Evolutionary conservation across 1,140 invertebrate genomes (phyloP), one percentile per base, ranked within the genome.

Genomic region (Eupristina koningsbergeri): DNA sequence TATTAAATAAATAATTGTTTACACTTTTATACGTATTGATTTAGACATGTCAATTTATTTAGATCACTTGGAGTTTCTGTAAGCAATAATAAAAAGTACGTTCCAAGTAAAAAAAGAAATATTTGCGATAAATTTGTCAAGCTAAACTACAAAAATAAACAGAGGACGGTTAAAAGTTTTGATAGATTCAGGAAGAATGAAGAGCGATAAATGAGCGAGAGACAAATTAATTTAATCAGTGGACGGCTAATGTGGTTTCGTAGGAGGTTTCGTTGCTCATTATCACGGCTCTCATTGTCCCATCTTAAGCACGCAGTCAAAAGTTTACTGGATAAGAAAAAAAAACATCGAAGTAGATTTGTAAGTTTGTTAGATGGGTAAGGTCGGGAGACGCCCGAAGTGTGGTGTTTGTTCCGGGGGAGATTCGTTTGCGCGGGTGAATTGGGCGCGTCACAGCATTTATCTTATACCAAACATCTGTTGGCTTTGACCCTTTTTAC

Each of bases 391-490:
- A 26, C n/a, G 22, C n/a, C n/a, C n/a, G n/a, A n/a, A n/a, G n/a
- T n/a, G 1, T 58, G 7, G 58, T 61, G n/a, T 61, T 77, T 39
- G 34, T 53, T 77, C 11, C 36, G 58, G 3, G 53, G n/a, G n/a
- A n/a, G n/a, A n/a, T n/a, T n/a, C 36, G 22, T 45, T 81, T 73
- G 50, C 79, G 67, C 64, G 34, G 47, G 50, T 19, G 31, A 41
- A 11, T 53, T 71, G 31, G 61, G 39, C 58, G 79, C 39, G 47
- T 80, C 64, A 22, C 34, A 73, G 17, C 19, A 75, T 67, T 73
- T 82, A 75, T 76, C 71, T 63, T 22, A 0, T 64, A 7, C 36
- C 39, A n/a, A 82, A 76, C 80, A 82, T 82, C 71, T 82, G 80
- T 64, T 39, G 36, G 58, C 29, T 76, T 69, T 74, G 73, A 75